These are phyloP conservation scores for Denticeps clupeoides DNA, from an alignment of 2,797 vertebrate species.

Conservation along the genomic window DNA sequence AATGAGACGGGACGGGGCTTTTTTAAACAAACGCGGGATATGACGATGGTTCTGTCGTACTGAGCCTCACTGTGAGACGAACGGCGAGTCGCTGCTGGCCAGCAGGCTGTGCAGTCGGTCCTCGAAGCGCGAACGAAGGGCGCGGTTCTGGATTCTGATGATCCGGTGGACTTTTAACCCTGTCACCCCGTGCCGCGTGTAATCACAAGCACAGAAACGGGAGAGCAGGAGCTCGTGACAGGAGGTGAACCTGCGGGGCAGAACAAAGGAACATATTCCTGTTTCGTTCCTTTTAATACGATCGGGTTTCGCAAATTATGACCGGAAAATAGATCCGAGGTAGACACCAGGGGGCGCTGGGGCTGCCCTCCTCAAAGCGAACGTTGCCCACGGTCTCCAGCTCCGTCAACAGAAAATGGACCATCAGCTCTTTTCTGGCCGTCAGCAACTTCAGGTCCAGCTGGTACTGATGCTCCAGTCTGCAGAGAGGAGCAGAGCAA, in stretches of 20 bases:
- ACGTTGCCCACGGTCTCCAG: slow-evolving; percentile 75
- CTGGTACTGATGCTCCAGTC: slow-evolving; percentile 53
- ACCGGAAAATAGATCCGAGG: not conserved
- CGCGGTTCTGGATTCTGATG: slow-evolving; percentile 67
- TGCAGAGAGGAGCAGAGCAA: slow-evolving; percentile 36
- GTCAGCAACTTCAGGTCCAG: slow-evolving; percentile 47
- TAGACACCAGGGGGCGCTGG: slow-evolving; percentile 60
- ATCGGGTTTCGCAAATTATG: not conserved
- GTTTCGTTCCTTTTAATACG: too few relatives aligned
- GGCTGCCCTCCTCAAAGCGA: slow-evolving; percentile 69
- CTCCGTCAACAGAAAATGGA: slow-evolving; percentile 65
- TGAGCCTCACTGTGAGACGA: slow-evolving; percentile 48
- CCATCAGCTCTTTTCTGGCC: slow-evolving; percentile 45
- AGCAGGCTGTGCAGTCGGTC: slow-evolving; percentile 64
- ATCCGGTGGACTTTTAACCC: slow-evolving; percentile 64
- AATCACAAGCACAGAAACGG: slow-evolving; percentile 63
- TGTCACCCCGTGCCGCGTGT: slow-evolving; percentile 49
- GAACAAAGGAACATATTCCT: slow-evolving; percentile 5
- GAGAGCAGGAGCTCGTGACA: slow-evolving; percentile 68
- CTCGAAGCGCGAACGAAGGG: slow-evolving; percentile 67
- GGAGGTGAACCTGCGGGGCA: slow-evolving; percentile 59
- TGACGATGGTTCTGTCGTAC: too few relatives aligned
- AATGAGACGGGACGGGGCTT: too few relatives aligned
- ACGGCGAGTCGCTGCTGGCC: slow-evolving; percentile 38
- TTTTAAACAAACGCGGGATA: too few relatives aligned